Evolutionary conservation across 2,113 vertebrate species (phyloP).

Genomic region (Gasterosteus aculeatus): DNA sequence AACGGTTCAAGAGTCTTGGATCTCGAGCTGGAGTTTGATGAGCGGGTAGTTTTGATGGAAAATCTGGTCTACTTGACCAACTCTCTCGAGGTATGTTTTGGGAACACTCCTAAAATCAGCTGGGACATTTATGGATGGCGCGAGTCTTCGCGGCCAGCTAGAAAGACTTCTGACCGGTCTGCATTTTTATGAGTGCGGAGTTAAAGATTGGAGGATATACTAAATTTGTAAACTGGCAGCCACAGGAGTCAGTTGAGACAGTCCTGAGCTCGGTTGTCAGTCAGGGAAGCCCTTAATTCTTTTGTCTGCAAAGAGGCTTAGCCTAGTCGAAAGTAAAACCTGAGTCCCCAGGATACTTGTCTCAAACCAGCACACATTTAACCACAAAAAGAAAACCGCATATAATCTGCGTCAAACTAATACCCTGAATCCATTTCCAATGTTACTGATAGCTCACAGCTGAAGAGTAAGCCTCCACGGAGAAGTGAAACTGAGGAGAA

Average conservation of each 20-base stretch:
- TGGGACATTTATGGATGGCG: neutral
- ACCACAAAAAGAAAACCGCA: slow-evolving; percentile 1
- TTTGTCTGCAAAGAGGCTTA: slow-evolving; percentile 45
- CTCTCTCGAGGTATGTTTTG: slow-evolving; percentile 88
- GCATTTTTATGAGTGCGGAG: neutral
- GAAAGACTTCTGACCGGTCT: neutral
- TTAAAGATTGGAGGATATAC: neutral
- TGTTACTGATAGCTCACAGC: slow-evolving; percentile 27
- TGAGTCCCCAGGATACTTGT: slow-evolving; percentile 7
- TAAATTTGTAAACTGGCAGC: neutral
- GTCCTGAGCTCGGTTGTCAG: slow-evolving; percentile 42
- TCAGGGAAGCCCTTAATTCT: slow-evolving; percentile 42
- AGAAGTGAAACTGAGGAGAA: slow-evolving; percentile 4
- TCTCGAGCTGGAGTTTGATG: slow-evolving; percentile 94
- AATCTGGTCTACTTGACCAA: slow-evolving; percentile 96
- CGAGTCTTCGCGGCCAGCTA: neutral
- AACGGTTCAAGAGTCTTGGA: slow-evolving; percentile 90
- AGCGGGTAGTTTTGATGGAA: slow-evolving; percentile 90
- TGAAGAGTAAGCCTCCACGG: slow-evolving; percentile 2
- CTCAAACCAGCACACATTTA: slow-evolving; percentile 29
- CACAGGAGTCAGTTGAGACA: slow-evolving; percentile 28
- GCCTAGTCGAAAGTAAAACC: slow-evolving; percentile 6
- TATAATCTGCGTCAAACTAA: slow-evolving; percentile 11
- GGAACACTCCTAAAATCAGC: neutral
- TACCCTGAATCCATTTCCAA: slow-evolving; percentile 4